Evolutionary conservation across 2,797 vertebrate genomes (phyloP), one percentile per base, ranked within the genome.

Genomic region (Poeciliopsis presidionis): DNA sequence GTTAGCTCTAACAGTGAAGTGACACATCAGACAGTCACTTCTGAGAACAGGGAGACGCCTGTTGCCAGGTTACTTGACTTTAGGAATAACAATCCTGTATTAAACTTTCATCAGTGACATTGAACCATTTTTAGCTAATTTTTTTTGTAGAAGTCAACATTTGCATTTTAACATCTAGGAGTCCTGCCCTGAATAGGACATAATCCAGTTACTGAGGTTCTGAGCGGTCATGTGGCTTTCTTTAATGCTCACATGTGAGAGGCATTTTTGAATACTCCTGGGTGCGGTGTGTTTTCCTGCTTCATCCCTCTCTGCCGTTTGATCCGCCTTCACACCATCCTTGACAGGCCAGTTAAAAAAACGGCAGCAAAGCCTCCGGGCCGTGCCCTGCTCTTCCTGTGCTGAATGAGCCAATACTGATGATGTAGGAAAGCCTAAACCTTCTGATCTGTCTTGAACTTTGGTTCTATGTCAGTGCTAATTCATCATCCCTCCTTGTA

Each of bases 241-340:
- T 76, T 77, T 78, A 59, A 61, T 28, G 49, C 51, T 78, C 70
- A 74, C 76, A 18, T 84, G 89, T 77, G 14, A 88, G 77, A 87
- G 73, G 81, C 84, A 86, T 91, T 85, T 90, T 86, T 90, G 43
- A 87, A 90, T 83, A 75, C 90, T 91, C 89, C 39, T 9, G 88
- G 80, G 88, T 14, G 28, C 20, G 22, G 69, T 55, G 76, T 78
- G 82, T 92, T 86, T 93, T 92, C 86, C 90, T 81, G 82, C 84
- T 86, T 85, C 77, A 65, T 72, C 84, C 79, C 41, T 78, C 65
- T 71, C 45, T 70, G 77, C 81, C 12, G 79, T 91, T 92, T 93
- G 88, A 93, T 92, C 84, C 16, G 30, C 72, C 83, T 87, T 88
- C 87, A 84, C 80, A 8, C 70, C 11, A 9, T 77, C 78, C 85